These are phyloP conservation scores for Neelides sp. DNA, from an alignment of 1,140 invertebrate species.

Conservation along the genomic window DNA sequence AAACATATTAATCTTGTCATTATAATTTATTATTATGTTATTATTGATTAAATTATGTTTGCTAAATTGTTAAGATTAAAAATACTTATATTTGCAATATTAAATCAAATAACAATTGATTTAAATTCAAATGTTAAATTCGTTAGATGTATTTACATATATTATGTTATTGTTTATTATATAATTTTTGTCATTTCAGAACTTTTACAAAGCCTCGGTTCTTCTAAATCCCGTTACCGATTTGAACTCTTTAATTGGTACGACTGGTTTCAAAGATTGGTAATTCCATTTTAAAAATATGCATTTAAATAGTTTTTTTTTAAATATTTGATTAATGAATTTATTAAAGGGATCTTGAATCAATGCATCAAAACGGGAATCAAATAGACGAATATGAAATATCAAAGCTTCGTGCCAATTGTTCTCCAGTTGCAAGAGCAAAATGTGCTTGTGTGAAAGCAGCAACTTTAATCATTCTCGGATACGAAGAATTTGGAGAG, in stretches of 20 bases:
- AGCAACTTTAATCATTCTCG: conserved; percentile 67
- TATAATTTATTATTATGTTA: too few species aligned
- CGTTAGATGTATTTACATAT: too few species aligned
- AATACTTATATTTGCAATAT: too few species aligned
- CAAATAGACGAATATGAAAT: conserved; percentile 12
- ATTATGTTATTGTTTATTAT: too few species aligned
- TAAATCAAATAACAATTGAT: too few species aligned
- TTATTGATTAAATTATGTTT: too few species aligned
- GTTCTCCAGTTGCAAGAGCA: conserved; percentile 24
- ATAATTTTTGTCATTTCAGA: conserved; percentile 39
- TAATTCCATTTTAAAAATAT: too few species aligned
- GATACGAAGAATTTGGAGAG: conserved; percentile 65
- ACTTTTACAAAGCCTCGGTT: conserved; percentile 54
- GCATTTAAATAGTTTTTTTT: conserved; percentile 13
- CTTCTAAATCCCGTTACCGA: conserved; percentile 69
- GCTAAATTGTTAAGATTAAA: too few species aligned
- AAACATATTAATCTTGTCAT: too few species aligned
- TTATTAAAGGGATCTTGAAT: conserved; percentile 7
- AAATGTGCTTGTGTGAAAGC: conserved; percentile 51
- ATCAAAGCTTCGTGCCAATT: conserved; percentile 11
- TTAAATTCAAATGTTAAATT: too few species aligned
- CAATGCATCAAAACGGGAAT: conserved; percentile 7
- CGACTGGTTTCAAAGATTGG: conserved; percentile 79
- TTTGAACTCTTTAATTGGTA: conserved; percentile 50
- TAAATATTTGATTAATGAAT: neutral